phyloP scores from a whole-genome alignment of 2,888 invertebrate species.

The Dynastes tityus region DNA sequence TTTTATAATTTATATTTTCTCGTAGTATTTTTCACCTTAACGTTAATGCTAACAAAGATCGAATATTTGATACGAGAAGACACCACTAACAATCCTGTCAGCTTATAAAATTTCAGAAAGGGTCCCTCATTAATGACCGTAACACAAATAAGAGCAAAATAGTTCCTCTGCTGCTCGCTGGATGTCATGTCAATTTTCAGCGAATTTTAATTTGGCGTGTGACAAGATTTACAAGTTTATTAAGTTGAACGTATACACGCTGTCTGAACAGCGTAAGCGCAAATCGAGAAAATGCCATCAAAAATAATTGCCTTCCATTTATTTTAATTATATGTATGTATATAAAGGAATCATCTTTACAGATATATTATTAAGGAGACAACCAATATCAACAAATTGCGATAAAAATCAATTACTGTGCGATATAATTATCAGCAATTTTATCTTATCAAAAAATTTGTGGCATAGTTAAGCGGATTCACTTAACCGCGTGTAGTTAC shows the following conservation, averaged over 20 bases:
- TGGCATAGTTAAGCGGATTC: too few relatives aligned
- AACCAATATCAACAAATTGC: neutral
- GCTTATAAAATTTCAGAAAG: conserved; percentile 19
- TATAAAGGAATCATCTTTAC: neutral
- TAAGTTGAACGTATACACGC: conserved; percentile 11
- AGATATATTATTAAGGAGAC: neutral
- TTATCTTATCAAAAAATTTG: too few relatives aligned
- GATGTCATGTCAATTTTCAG: conserved; percentile 25
- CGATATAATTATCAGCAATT: too few relatives aligned
- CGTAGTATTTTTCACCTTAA: neutral
- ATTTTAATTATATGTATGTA: conserved; percentile 20
- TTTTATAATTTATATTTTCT: neutral
- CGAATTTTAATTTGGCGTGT: conserved; percentile 25
- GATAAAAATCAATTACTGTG: too few relatives aligned
- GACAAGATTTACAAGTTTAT: conserved; percentile 31
- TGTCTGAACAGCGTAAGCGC: neutral
- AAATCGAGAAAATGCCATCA: conserved; percentile 1
- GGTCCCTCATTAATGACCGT: conserved; percentile 9
- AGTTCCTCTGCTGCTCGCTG: neutral
- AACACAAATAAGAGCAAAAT: conserved; percentile 25
- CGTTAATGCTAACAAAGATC: conserved; percentile 7
- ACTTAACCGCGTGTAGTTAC: too few relatives aligned
- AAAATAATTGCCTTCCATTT: conserved; percentile 22
- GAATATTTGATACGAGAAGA: conserved; percentile 10
- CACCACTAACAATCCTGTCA: conserved; percentile 12